Base-by-base conservation (phyloP, 35 echinoderm and acorn worm species). In the Heliocidaris tuberculata region DNA sequence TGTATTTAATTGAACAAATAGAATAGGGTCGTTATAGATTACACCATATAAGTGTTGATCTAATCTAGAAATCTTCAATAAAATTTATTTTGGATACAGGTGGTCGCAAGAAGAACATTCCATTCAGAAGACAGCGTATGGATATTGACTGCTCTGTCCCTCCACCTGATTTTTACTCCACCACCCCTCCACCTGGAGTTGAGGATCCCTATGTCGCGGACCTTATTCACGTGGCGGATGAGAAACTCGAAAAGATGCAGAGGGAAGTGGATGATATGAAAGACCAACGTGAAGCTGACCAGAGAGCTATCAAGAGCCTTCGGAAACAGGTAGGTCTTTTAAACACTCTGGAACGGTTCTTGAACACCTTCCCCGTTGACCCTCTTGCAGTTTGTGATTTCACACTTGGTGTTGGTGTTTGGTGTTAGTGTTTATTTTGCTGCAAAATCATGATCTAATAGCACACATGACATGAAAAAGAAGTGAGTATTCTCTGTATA, bases 111-210 rank as follows among this genome's bases (percentile, higher is more conserved):
- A 88, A 96, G 47, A 97, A 96, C 86, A 96, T 99, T 60, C 98
- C 98, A 87, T 99, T 99, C 85, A 90, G 98, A 47, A 88, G 98
- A 2, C 98, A 99, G 78, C 94, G 98, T 48, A 99, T 99, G 98
- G 98, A 99, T 49, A 96, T 99, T 48, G 98, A 99, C 35, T 93
- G 92, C 65, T 97, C 95, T 59, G 93, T 99, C 7, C 95, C 97
- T 21, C 85, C 49, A 2, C 47, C 94, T 3, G 93, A 96, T 2
- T 48, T 50, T 11, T 59, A 60, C 7, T 48, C 86, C 31, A 13
- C 86, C 24, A 32, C 89, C 85, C 94, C 95, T 90, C 47, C 92
- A 11, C 93, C 59, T 29, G 2, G 7, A 13, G 49, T 86, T 48
- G 90, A 94, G 71, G 98, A 99, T 50, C 98, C 98, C 17, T 99